phyloP scores from a whole-genome alignment of 2,888 invertebrate species.

The Microctonus brassicae region DNA sequence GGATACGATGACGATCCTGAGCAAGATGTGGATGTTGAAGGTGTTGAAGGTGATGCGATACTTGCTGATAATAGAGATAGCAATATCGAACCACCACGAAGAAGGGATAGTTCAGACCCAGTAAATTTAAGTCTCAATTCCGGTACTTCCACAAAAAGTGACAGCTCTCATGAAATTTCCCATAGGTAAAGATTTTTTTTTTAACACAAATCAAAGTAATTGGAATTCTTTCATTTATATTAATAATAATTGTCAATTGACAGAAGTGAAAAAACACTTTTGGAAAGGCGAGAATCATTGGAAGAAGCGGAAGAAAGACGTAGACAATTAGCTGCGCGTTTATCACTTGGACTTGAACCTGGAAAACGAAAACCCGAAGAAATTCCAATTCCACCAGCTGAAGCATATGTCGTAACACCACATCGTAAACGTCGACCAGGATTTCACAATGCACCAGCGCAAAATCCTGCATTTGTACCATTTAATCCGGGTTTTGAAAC shows the following conservation, averaged over 20 bases:
- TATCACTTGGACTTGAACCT: constrained; percentile 78
- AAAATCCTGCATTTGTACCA: constrained; percentile 89
- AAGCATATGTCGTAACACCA: constrained; percentile 89
- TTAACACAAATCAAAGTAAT: not conserved
- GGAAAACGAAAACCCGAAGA: constrained; percentile 78
- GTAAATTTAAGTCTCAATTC: constrained; percentile 79
- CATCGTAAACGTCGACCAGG: constrained; percentile 89
- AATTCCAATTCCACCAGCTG: constrained; percentile 78
- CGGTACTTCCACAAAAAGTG: constrained; percentile 65
- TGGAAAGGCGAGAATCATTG: constrained; percentile 65
- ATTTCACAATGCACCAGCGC: constrained; percentile 88
- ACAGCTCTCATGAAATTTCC: constrained; percentile 63
- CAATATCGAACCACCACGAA: constrained; percentile 72
- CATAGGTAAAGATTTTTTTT: constrained; percentile 55
- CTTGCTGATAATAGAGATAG: constrained; percentile 65
- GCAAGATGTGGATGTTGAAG: constrained; percentile 68
- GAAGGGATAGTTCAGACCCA: constrained; percentile 84
- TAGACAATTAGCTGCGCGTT: constrained; percentile 63
- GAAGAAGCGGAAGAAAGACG: constrained; percentile 65
- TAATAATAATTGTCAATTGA: constrained; percentile 6
- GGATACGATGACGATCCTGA: constrained; percentile 65
- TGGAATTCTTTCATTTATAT: not conserved
- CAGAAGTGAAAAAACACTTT: constrained; percentile 63
- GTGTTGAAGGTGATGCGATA: constrained; percentile 69
- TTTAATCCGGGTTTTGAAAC: constrained; percentile 72